Conservation (phyloP, 2,888 invertebrate species). For the Rhodophaea formosa region DNA sequence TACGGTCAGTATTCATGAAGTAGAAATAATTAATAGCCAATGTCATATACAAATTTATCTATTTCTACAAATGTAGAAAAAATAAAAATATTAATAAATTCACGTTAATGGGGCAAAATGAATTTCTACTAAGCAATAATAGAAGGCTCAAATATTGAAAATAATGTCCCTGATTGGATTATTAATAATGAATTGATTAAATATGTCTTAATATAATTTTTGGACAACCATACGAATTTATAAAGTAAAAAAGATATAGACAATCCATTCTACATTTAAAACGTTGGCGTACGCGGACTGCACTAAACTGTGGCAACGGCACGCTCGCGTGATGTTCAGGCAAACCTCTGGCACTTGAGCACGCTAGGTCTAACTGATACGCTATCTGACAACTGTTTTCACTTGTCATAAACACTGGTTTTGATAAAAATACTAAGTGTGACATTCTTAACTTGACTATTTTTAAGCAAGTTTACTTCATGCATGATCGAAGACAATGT, state of each 20-base stretch:
- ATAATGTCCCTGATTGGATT: too few relatives aligned
- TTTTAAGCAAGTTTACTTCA: background rate
- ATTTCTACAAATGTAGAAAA: too few relatives aligned
- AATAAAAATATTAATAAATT: too few relatives aligned
- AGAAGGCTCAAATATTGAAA: too few relatives aligned
- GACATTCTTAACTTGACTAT: conserved; percentile 21
- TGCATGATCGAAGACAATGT: too few relatives aligned
- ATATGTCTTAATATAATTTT: too few relatives aligned
- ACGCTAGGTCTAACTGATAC: conserved; percentile 46
- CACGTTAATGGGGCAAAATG: too few relatives aligned
- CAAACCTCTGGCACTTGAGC: conserved; percentile 49
- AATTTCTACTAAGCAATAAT: too few relatives aligned
- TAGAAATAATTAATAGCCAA: too few relatives aligned
- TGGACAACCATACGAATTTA: background rate
- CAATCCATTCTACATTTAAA: conserved; percentile 45
- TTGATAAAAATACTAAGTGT: conserved; percentile 28
- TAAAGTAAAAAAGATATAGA: background rate
- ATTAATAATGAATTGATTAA: too few relatives aligned
- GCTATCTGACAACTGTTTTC: conserved; percentile 26
- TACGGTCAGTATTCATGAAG: too few relatives aligned
- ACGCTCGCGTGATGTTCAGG: conserved; percentile 20
- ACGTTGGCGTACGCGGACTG: conserved; percentile 29
- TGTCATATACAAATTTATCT: too few relatives aligned
- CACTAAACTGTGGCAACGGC: conserved; percentile 20
- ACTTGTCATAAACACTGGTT: conserved; percentile 25